A percentile compares a stretch with the other conserved stretches of the same genome.
phyloP scores from a whole-genome alignment of 2,888 invertebrate genomes.

The Empis stercorea region DNA sequence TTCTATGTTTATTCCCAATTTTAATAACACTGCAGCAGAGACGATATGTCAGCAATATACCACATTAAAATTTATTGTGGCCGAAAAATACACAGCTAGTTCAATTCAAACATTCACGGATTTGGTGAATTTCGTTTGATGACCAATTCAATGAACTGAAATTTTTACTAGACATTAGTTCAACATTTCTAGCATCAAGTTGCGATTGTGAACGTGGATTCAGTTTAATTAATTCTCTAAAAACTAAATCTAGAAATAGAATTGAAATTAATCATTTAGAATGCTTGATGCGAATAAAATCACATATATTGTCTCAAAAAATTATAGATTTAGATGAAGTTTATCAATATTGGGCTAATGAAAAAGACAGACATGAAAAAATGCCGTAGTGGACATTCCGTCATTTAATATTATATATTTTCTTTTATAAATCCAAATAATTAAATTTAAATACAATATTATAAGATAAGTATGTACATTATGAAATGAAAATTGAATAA shows the following conservation, averaged over 20 bases:
- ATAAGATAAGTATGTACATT: too few relatives aligned
- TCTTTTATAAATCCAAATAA: too few relatives aligned
- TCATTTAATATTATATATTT: background rate
- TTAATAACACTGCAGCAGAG: background rate
- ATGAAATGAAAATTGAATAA: too few relatives aligned
- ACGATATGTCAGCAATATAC: conserved; percentile 1
- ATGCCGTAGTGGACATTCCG: background rate
- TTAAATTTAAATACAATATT: too few relatives aligned
- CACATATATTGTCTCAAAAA: background rate
- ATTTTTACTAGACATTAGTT: conserved; percentile 1
- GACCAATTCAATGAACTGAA: background rate
- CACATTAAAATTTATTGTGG: conserved; percentile 1
- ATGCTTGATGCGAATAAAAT: conserved; percentile 2
- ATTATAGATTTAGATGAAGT: background rate
- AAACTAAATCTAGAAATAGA: conserved; percentile 2
- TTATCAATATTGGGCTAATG: background rate
- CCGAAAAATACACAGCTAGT: background rate
- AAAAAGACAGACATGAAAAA: background rate
- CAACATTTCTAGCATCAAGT: conserved; percentile 2
- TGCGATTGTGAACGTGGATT: conserved; percentile 3
- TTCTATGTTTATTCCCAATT: background rate
- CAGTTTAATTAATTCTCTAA: conserved; percentile 1
- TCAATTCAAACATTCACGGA: background rate
- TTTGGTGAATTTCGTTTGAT: background rate
- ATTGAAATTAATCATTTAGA: conserved; percentile 1